phyloP scores from a whole-genome alignment of 2,113 vertebrate species.

The Lepus europaeus region DNA sequence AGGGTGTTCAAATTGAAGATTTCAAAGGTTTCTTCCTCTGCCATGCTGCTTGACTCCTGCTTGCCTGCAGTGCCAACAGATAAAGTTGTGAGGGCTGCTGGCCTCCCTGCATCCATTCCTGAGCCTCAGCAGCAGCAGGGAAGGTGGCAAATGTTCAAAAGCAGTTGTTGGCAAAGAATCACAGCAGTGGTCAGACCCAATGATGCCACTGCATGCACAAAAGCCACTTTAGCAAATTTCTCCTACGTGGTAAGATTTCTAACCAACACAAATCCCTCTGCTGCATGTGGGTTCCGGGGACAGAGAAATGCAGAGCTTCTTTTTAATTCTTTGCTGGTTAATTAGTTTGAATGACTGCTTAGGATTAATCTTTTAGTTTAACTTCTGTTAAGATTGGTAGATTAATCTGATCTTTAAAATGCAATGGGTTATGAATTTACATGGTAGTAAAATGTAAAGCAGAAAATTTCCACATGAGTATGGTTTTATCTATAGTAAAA shows the following conservation, averaged over 20 bases:
- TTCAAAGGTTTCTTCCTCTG: slow-evolving; percentile 83
- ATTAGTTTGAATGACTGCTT: slow-evolving; percentile 62
- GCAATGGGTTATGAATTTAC: slow-evolving; percentile 14
- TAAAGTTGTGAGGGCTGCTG: slow-evolving; percentile 85
- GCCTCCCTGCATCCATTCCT: slow-evolving; percentile 85
- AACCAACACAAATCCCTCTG: slow-evolving; percentile 71
- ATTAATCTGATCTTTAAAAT: slow-evolving; percentile 54
- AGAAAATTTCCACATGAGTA: slow-evolving; percentile 53
- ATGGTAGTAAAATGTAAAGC: slow-evolving; percentile 52
- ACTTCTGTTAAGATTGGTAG: slow-evolving; percentile 69
- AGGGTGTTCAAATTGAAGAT: slow-evolving; percentile 84
- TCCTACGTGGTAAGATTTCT: slow-evolving; percentile 78
- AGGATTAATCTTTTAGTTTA: slow-evolving; percentile 43
- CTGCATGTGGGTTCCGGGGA: background rate
- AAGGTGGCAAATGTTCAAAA: slow-evolving; percentile 86
- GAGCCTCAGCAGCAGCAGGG: slow-evolving; percentile 85
- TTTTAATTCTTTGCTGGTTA: slow-evolving; percentile 81
- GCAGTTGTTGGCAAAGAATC: slow-evolving; percentile 87
- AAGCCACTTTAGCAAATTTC: slow-evolving; percentile 82
- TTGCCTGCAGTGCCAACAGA: slow-evolving; percentile 85
- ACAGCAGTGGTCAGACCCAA: slow-evolving; percentile 84
- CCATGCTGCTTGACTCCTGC: slow-evolving; percentile 84
- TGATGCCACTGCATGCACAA: slow-evolving; percentile 81
- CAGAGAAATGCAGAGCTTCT: slow-evolving; percentile 37
- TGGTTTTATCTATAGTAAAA: slow-evolving; percentile 63